These are phyloP conservation scores for Microcebus lehilahytsara DNA, from an alignment of 2,113 vertebrate genomes.

Conservation along the genomic window DNA sequence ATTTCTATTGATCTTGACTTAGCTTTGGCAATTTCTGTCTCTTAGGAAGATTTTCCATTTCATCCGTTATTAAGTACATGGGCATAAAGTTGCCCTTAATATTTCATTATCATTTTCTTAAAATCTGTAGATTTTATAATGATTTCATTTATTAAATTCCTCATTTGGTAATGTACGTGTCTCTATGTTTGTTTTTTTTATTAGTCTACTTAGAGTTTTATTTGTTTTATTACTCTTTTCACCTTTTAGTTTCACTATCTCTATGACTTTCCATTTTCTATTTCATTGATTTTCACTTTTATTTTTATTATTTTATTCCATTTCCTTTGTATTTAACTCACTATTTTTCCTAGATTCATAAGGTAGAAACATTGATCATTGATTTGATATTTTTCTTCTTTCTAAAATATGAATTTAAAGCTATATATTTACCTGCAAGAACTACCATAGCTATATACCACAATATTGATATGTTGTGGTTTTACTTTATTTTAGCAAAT, in stretches of 20 bases:
- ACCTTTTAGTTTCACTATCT: not conserved
- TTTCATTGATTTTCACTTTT: not conserved
- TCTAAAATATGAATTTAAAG: not conserved
- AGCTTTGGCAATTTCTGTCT: not conserved
- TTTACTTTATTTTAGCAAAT: not conserved
- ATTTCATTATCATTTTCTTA: not conserved
- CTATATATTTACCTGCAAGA: not conserved
- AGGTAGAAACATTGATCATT: not conserved
- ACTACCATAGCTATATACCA: not conserved
- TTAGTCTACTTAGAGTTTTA: not conserved
- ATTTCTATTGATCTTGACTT: not conserved
- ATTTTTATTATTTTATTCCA: not conserved
- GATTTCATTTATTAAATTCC: not conserved
- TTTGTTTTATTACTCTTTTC: not conserved
- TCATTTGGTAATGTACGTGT: not conserved
- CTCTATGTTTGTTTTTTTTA: not conserved
- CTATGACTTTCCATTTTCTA: no score
- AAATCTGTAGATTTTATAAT: not conserved
- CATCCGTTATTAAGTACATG: not conserved
- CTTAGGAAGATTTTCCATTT: not conserved
- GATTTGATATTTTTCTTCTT: not conserved
- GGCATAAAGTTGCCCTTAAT: not conserved
- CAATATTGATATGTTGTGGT: not conserved
- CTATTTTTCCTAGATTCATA: not conserved
- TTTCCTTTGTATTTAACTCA: not conserved